These are phyloP conservation scores for Axinella damicornis DNA, from an alignment of 37 sponge, comb jelly and placozoan genomes.

Conservation along the genomic window DNA sequence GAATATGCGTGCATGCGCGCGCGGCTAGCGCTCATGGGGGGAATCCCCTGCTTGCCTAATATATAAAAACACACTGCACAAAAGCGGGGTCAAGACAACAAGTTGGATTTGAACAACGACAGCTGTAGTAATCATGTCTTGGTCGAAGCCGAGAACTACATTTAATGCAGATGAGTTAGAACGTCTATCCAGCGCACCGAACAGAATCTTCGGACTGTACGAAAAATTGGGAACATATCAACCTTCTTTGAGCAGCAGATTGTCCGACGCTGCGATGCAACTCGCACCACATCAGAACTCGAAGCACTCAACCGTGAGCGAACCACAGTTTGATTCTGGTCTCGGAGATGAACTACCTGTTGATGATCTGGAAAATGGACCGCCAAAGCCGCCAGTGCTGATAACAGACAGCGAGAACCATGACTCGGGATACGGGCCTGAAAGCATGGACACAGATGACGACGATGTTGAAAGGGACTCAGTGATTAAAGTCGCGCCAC, in stretches of 20 bases:
- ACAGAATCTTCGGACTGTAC: background rate
- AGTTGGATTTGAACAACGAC: no score
- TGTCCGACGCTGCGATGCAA: no score
- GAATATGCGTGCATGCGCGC: no score
- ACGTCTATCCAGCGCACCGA: background rate
- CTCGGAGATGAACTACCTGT: background rate
- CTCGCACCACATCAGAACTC: no score
- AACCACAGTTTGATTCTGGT: slow-evolving; percentile 3
- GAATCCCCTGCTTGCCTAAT: no score
- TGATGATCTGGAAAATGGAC: background rate
- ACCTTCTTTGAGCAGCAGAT: no score
- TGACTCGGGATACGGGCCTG: background rate
- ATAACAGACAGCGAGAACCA: background rate
- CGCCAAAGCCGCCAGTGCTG: background rate
- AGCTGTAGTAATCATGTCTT: no score
- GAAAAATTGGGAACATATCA: background rate
- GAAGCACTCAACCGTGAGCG: background rate
- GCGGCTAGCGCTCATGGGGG: no score
- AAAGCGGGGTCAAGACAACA: no score
- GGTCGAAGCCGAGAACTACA: background rate
- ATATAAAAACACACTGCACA: no score
- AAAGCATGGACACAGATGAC: background rate
- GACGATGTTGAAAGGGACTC: background rate
- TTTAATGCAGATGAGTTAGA: background rate
- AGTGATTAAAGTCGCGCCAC: background rate